Percentiles rank a stretch among this genome's conserved stretches.
Conservation (phyloP, 2,113 vertebrate species). For the Mustela nigripes region DNA sequence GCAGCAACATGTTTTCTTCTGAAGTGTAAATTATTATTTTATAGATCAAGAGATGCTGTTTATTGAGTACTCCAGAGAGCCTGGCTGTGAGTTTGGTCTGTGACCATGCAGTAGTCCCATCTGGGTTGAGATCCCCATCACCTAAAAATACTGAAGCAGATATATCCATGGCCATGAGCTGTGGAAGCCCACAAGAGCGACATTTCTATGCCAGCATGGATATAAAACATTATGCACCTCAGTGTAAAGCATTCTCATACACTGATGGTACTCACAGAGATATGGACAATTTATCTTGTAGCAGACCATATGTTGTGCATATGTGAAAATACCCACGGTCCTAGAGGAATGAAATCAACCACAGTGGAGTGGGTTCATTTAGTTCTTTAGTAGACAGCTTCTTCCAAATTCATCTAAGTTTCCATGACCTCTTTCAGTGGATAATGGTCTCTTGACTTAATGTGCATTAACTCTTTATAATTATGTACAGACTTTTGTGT, state of each 20-base stretch:
- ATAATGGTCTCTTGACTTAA: background rate
- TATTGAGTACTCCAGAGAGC: background rate
- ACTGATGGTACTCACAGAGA: rapidly evolving
- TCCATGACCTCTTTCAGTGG: background rate
- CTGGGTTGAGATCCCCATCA: background rate
- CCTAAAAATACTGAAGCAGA: background rate
- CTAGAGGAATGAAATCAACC: background rate
- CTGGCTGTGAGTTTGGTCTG: background rate
- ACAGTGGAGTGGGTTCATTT: background rate
- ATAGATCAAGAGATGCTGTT: background rate
- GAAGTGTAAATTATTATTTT: background rate
- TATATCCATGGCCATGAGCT: background rate
- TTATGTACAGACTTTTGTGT: background rate
- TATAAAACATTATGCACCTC: background rate
- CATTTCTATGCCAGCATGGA: background rate
- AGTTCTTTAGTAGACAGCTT: background rate
- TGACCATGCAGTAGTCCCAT: background rate
- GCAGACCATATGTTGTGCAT: background rate
- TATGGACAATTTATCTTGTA: background rate
- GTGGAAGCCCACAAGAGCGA: background rate
- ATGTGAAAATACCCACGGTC: background rate
- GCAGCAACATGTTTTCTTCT: background rate
- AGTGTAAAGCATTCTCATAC: background rate
- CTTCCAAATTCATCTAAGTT: background rate
- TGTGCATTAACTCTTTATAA: background rate